These are phyloP conservation scores for Cyaniris semiargus DNA, from an alignment of 2,888 invertebrate genomes.

Conservation along the genomic window DNA sequence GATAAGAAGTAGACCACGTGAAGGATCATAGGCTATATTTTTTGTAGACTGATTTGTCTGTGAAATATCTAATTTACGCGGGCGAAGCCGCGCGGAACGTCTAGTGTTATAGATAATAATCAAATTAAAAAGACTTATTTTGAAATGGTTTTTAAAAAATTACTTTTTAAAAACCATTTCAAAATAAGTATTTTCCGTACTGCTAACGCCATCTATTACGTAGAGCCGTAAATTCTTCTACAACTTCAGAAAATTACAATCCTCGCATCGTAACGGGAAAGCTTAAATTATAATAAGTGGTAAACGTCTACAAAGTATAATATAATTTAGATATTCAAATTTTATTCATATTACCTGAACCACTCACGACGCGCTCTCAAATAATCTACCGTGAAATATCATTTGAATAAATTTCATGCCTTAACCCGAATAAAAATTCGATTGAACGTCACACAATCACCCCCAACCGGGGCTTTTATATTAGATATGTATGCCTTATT, in stretches of 20 bases:
- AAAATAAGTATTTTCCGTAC: too few relatives aligned
- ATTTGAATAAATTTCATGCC: slow-evolving; percentile 61
- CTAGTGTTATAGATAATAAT: too few relatives aligned
- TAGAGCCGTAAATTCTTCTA: background rate
- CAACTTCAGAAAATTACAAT: slow-evolving; percentile 9
- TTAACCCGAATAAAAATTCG: slow-evolving; percentile 50
- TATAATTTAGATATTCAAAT: slow-evolving; percentile 44
- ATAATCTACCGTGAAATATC: slow-evolving; percentile 58
- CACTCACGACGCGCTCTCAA: slow-evolving; percentile 49
- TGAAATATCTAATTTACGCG: too few relatives aligned
- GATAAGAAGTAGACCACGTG: too few relatives aligned
- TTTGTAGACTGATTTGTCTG: too few relatives aligned
- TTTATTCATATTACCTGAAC: slow-evolving; percentile 44
- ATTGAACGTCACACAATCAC: slow-evolving; percentile 48
- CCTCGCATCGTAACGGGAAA: slow-evolving; percentile 18
- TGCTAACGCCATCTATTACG: slow-evolving; percentile 33
- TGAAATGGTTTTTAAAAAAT: too few relatives aligned
- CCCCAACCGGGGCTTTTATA: slow-evolving; percentile 37
- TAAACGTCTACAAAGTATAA: slow-evolving; percentile 28
- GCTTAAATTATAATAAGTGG: slow-evolving; percentile 26
- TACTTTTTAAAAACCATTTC: too few relatives aligned
- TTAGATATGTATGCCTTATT: slow-evolving; percentile 4
- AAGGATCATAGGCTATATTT: too few relatives aligned
- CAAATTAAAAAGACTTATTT: too few relatives aligned
- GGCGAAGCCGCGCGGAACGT: too few relatives aligned